Conservation (phyloP, 2,797 vertebrate species). For the Oceanodroma leucorhoa region DNA sequence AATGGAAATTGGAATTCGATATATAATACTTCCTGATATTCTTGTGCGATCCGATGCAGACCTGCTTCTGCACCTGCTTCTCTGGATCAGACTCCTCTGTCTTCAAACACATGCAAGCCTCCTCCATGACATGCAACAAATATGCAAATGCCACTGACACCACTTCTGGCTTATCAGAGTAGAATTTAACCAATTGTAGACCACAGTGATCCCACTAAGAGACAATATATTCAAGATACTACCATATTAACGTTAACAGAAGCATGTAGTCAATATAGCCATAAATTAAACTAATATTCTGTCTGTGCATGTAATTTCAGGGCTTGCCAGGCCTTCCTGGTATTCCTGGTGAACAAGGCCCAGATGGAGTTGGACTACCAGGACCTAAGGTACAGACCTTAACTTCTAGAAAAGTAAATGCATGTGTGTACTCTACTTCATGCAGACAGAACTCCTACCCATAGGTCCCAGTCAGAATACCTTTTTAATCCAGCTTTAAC, state of each 20-base stretch:
- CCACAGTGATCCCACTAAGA: background rate
- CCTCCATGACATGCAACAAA: background rate
- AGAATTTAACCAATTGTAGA: background rate
- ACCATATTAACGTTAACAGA: background rate
- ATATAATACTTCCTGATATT: background rate
- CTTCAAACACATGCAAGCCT: background rate
- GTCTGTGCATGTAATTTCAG: constrained; percentile 65
- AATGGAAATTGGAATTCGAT: background rate
- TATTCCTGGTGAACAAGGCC: constrained; percentile 80
- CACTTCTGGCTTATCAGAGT: background rate
- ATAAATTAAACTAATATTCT: background rate
- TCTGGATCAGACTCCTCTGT: background rate
- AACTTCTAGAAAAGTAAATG: background rate
- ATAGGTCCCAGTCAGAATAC: background rate
- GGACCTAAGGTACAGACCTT: constrained; percentile 84
- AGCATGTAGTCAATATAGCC: background rate
- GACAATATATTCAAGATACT: background rate
- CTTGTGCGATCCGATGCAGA: background rate
- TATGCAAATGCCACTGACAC: background rate
- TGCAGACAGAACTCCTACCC: background rate
- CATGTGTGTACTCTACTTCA: background rate
- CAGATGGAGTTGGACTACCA: constrained; percentile 85
- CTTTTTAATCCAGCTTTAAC: background rate
- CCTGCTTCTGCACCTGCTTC: background rate
- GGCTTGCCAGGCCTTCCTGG: constrained; percentile 86